phyloP scores from a whole-genome alignment of 1,140 invertebrate species.

The Listronotus bonariensis region DNA sequence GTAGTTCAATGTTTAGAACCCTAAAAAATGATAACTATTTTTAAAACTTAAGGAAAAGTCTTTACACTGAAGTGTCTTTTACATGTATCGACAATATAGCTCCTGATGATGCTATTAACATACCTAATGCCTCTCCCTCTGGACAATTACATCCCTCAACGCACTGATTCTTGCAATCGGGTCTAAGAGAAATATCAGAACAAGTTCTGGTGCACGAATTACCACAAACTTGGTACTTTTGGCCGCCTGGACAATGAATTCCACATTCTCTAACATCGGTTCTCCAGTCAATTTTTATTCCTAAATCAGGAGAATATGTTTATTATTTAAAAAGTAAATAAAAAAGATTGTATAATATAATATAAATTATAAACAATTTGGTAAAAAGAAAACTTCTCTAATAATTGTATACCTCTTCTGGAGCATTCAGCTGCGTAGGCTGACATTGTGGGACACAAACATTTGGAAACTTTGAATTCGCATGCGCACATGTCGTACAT shows the following conservation, averaged over 20 bases:
- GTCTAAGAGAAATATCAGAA: slow-evolving; percentile 62
- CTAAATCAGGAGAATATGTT: background rate
- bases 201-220: slow-evolving; percentile 76
- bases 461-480: slow-evolving; percentile 65
- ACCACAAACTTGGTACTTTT: slow-evolving; percentile 79
- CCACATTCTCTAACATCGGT: slow-evolving; percentile 77
- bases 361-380: background rate
- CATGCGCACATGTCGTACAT: slow-evolving; percentile 88
- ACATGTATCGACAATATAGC: too few relatives aligned
- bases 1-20: too few relatives aligned
- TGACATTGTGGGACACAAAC: slow-evolving; percentile 79
- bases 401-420: slow-evolving; percentile 58
- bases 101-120: slow-evolving; percentile 23
- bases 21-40: too few relatives aligned
- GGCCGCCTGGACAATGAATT: slow-evolving; percentile 75
- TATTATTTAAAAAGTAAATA: too few relatives aligned
- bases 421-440: slow-evolving; percentile 82
- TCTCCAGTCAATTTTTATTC: slow-evolving; percentile 74
- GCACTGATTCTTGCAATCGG: slow-evolving; percentile 67
- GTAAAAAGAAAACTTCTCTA: background rate
- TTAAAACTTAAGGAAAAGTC: too few relatives aligned
- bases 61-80: too few relatives aligned
- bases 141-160: slow-evolving; percentile 90
- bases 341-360: too few relatives aligned
- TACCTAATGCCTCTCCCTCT: slow-evolving; percentile 64